These are phyloP conservation scores for Phaetusa simplex DNA, from an alignment of 2,113 vertebrate genomes.

Conservation along the genomic window DNA sequence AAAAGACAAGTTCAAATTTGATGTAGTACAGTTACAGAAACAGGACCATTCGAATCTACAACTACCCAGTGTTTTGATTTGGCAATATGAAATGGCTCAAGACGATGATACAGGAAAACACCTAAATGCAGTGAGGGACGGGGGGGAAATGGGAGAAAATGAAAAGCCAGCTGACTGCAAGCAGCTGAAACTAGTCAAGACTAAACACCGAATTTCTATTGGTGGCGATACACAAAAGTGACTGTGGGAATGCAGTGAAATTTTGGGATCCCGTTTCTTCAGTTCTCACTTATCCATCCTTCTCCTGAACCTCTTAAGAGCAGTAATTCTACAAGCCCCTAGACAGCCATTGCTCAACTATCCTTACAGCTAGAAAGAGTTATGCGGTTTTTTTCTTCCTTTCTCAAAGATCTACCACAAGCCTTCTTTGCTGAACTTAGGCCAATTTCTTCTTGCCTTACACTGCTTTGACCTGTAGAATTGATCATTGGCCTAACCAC, in stretches of 20 bases:
- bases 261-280: background rate
- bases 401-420: background rate
- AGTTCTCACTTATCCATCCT: background rate
- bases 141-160: background rate
- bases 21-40: background rate
- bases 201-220: background rate
- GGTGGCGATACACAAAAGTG: background rate
- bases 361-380: background rate
- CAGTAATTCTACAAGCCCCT: background rate
- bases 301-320: background rate
- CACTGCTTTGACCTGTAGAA: background rate
- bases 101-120: background rate
- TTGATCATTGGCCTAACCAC: background rate
- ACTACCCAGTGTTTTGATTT: background rate
- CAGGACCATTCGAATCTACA: background rate
- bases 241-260: background rate
- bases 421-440: background rate
- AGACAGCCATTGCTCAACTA: background rate
- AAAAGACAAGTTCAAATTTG: background rate
- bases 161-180: background rate
- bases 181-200: background rate
- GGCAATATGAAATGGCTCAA: background rate
- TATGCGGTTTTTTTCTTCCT: background rate
- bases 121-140: fast-evolving
- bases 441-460: background rate